A percentile compares a stretch with the other conserved stretches of the same genome.
These are phyloP conservation scores for Acipenser oxyrinchus DNA, from an alignment of 2,797 vertebrate genomes.

Conservation along the genomic window DNA sequence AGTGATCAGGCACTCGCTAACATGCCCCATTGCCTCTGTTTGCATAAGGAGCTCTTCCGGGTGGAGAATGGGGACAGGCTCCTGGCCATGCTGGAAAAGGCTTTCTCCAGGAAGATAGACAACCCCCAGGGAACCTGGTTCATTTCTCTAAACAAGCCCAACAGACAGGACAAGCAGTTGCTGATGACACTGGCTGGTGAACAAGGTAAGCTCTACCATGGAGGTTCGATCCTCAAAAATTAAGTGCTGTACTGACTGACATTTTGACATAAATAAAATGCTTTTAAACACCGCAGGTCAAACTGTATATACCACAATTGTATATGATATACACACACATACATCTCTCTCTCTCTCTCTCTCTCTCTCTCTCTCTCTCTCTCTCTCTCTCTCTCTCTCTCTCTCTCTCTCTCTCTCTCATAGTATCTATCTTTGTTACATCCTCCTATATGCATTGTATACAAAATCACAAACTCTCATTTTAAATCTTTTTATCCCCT, in stretches of 20 bases:
- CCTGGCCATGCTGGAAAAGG: conserved; percentile 74
- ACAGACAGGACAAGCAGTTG: conserved; percentile 81
- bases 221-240: not conserved
- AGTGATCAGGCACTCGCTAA: not conserved
- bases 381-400: too few species aligned
- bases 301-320: too few species aligned
- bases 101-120: conserved; percentile 72
- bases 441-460: too few species aligned
- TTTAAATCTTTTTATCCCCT: too few species aligned
- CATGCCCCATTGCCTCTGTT: not conserved
- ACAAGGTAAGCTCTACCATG: conserved; percentile 59
- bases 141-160: conserved; percentile 88
- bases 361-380: too few species aligned
- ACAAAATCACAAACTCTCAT: too few species aligned
- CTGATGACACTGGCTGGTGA: conserved; percentile 84
- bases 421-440: too few species aligned
- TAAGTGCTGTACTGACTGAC: not conserved
- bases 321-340: too few species aligned
- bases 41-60: conserved; percentile 77
- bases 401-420: too few species aligned
- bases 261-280: not conserved
- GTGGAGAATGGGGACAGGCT: conserved; percentile 68
- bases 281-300: too few species aligned
- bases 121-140: conserved; percentile 76
- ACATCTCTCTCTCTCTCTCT: too few species aligned